phyloP scores from a whole-genome alignment of 2,888 invertebrate species.

The Scelioninae gen. 2 region DNA sequence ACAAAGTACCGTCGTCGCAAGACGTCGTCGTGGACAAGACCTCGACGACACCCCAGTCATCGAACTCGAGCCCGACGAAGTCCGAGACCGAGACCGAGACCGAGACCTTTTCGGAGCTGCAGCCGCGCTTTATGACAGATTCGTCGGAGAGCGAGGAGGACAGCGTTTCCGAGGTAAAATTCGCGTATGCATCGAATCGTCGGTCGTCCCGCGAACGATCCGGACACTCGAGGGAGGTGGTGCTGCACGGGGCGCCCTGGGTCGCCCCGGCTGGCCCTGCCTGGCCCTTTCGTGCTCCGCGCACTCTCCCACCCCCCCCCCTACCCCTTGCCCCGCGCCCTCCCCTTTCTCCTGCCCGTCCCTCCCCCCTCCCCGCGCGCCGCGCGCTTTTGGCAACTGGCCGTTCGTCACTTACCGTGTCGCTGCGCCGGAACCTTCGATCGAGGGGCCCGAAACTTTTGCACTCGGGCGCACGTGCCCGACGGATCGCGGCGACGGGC shows the following conservation, averaged over 20 bases:
- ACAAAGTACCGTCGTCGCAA: constrained; percentile 73
- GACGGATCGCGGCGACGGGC: background rate
- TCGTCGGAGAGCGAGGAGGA: constrained; percentile 97
- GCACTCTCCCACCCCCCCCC: too few relatives aligned
- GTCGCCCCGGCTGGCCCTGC: too few relatives aligned
- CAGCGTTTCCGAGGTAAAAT: constrained; percentile 77
- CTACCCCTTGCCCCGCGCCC: too few relatives aligned
- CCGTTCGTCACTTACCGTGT: constrained; percentile 18
- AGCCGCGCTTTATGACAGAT: constrained; percentile 93
- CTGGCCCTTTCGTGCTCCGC: too few relatives aligned
- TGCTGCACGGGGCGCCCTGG: too few relatives aligned
- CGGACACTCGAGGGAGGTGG: too few relatives aligned
- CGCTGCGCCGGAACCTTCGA: constrained; percentile 10
- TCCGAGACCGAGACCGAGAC: constrained; percentile 87
- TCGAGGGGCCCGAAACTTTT: background rate
- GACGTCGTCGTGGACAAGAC: constrained; percentile 70
- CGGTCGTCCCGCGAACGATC: too few relatives aligned
- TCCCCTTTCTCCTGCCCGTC: too few relatives aligned
- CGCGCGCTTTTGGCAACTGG: background rate
- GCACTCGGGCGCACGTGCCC: constrained; percentile 21
- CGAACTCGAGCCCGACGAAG: constrained; percentile 88
- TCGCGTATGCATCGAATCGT: too few relatives aligned
- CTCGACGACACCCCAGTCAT: constrained; percentile 87
- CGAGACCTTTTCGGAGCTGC: constrained; percentile 90
- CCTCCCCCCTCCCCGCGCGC: too few relatives aligned